These are phyloP conservation scores for Linnaemya vulpina DNA, from an alignment of 2,888 invertebrate species.

Conservation along the genomic window DNA sequence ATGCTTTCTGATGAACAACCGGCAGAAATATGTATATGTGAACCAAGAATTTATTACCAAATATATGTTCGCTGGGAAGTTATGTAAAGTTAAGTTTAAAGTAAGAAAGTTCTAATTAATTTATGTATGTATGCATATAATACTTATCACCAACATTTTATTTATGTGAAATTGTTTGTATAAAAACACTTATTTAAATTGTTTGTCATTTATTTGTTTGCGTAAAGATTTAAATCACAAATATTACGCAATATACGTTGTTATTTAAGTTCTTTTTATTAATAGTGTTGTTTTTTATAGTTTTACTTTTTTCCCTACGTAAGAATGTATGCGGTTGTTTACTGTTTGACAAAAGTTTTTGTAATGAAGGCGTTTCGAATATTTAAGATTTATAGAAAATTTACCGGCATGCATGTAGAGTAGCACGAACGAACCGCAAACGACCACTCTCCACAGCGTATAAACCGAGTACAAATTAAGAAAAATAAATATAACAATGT, in stretches of 20 bases:
- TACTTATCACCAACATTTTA: no score
- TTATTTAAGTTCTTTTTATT: slow-evolving; percentile 29
- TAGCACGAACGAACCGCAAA: slow-evolving; percentile 34
- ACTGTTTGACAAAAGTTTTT: slow-evolving; percentile 37
- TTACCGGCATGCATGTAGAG: slow-evolving; percentile 57
- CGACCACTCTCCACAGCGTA: slow-evolving; percentile 23
- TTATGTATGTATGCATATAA: neutral
- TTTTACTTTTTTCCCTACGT: slow-evolving; percentile 10
- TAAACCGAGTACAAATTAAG: slow-evolving; percentile 43
- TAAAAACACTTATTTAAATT: slow-evolving; percentile 2
- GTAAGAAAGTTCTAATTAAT: neutral
- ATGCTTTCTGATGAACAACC: no score
- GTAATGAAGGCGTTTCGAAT: slow-evolving; percentile 51
- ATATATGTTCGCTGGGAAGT: neutral
- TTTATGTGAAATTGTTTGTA: neutral
- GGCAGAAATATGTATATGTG: no score
- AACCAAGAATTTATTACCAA: no score
- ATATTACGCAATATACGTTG: slow-evolving; percentile 65
- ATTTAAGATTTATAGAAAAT: slow-evolving; percentile 45
- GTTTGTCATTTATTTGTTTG: neutral
- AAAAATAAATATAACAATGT: neutral
- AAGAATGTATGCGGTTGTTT: slow-evolving; percentile 20
- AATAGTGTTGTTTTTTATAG: slow-evolving; percentile 9
- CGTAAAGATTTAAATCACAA: slow-evolving; percentile 9
- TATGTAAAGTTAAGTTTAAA: neutral